These are phyloP conservation scores for Apis cerana DNA, from an alignment of 1,140 invertebrate species.

Conservation along the genomic window DNA sequence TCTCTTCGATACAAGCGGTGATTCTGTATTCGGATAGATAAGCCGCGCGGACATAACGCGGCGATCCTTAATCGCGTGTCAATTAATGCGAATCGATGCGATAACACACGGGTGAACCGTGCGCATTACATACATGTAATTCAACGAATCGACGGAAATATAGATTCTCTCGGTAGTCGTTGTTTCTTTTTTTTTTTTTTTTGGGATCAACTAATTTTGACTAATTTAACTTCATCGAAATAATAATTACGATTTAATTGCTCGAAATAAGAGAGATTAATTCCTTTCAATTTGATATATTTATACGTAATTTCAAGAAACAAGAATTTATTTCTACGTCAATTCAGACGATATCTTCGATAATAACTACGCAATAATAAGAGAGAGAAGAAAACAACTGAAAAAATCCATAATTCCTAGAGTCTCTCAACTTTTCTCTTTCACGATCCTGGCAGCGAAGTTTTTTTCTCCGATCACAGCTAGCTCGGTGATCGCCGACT, in stretches of 20 bases:
- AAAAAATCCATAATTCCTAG: background rate
- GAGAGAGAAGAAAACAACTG: background rate
- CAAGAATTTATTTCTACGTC: background rate
- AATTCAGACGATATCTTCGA: background rate
- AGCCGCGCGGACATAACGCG: background rate
- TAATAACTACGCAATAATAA: background rate
- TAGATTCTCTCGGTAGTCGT: background rate
- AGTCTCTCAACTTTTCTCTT: background rate
- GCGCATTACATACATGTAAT: background rate
- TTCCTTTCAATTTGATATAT: too few species aligned
- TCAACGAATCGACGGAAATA: background rate
- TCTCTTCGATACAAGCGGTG: background rate
- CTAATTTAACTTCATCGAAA: too few species aligned
- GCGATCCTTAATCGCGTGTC: constrained; percentile 2
- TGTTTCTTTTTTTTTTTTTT: too few species aligned
- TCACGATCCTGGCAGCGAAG: too few species aligned
- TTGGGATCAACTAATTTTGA: too few species aligned
- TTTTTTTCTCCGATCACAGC: background rate
- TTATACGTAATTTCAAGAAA: background rate
- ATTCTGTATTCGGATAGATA: background rate
- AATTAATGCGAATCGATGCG: background rate
- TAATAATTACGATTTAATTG: too few species aligned
- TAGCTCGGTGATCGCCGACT: constrained; percentile 6
- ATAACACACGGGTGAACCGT: background rate
- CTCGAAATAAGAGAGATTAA: too few species aligned